Evolutionary conservation across 2,888 invertebrate species (phyloP), one percentile per base, ranked within the genome.

Genomic region (Clunio marinus): DNA sequence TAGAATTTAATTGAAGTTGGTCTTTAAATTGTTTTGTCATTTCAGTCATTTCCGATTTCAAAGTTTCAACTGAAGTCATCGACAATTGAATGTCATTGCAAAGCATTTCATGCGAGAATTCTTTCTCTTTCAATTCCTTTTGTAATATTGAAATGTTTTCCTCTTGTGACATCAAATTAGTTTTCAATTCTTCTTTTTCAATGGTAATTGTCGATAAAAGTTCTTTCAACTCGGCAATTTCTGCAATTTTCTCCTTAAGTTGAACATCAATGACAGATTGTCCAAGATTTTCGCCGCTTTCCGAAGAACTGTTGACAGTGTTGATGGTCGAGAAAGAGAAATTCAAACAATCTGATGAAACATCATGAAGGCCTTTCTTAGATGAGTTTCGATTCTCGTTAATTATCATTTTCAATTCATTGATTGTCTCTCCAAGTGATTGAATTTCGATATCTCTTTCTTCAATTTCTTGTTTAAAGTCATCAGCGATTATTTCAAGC

Each of bases 191-290:
- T 25, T 7, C 15, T 5, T 57, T 57, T 27, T 51, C 51, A 13
- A 8, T n/a, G 5, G 17, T 17, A 2, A 51, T 22, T 3, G 2
- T 22, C 22, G 17, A 8, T 2, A 51, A 8, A n/a, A 20, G 8
- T 13, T 68, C 68, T 5, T 24, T 46, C 24, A 69, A 17, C 13
- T 46, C n/a, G n/a, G 32, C 7, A 20, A 77, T 78, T 72, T 79
- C 77, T n/a, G 70, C 70, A 69, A 77, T 75, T 65, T 76, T 76
- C 69, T 79, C 79, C 1, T 76, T 75, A 28, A 79, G 63, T 32
- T 78, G 76, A 0, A 77, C 72, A 70, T 79, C 79, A n/a, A 79
- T 71, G 1, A 79, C 78, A 0, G 76, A 75, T 25, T 71, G 72
- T 1, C 74, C 79, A 2, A 79, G 70, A 71, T 76, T 78, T 70